Evolutionary conservation across 2,888 invertebrate species (phyloP).

Genomic region (Liodrosophila aerea): DNA sequence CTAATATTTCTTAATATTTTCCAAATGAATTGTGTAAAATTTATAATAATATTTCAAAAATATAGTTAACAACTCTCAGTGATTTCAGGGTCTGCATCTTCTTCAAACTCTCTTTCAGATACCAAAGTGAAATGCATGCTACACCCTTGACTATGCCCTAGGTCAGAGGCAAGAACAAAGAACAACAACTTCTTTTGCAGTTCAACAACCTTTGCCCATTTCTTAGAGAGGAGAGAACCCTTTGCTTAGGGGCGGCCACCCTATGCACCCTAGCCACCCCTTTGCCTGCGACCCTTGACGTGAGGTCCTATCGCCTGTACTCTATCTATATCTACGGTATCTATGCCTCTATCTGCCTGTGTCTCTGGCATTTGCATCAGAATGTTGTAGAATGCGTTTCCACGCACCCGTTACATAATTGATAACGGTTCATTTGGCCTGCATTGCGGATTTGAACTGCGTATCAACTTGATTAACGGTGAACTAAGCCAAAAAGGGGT

Average conservation of each 20-base stretch:
- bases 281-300: conserved; percentile 19
- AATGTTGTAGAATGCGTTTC: conserved; percentile 50
- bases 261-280: not conserved
- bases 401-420: conserved; percentile 69
- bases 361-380: conserved; percentile 63
- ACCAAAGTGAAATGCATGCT: conserved; percentile 22
- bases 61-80: no score
- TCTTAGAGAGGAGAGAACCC: conserved; percentile 36
- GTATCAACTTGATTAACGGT: conserved; percentile 70
- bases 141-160: conserved; percentile 3
- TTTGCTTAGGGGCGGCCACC: conserved; percentile 25
- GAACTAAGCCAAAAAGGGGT: conserved; percentile 44
- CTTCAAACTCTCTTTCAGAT: no score
- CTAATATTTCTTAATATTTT: no score
- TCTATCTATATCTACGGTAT: conserved; percentile 51
- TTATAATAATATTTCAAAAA: no score
- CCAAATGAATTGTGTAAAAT: not conserved
- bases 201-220: conserved; percentile 38
- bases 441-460: conserved; percentile 40
- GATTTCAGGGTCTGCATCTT: no score
- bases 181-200: conserved; percentile 30
- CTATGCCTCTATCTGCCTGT: no score
- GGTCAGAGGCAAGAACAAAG: conserved; percentile 12
- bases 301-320: conserved; percentile 41
- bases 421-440: conserved; percentile 73